Percentiles rank a stretch among this genome's conserved stretches.
These are phyloP conservation scores for Eurypyga helias DNA, from an alignment of 2,113 vertebrate genomes.

Conservation along the genomic window DNA sequence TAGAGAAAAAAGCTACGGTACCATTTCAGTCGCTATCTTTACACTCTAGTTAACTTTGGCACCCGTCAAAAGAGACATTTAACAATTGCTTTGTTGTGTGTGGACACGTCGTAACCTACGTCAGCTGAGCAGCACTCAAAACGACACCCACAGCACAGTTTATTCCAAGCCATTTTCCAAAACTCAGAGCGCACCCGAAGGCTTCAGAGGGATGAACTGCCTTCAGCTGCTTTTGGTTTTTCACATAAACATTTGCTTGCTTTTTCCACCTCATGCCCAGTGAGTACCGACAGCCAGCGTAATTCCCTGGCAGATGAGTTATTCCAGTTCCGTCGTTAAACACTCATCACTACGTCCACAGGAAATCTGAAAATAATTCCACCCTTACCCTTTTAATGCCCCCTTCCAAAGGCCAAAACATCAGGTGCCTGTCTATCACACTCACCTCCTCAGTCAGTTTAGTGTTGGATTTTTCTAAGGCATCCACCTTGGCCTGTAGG, in stretches of 20 bases:
- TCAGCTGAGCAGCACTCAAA: not conserved
- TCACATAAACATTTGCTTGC: too few relatives aligned
- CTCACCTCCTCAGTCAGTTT: conserved; percentile 95
- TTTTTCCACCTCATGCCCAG: not conserved
- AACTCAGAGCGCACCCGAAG: not conserved
- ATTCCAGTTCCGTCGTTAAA: not conserved
- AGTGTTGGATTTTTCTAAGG: conserved; percentile 97
- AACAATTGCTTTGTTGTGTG: not conserved
- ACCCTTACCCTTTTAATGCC: not conserved
- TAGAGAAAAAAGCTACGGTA: not conserved
- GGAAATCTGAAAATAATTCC: not conserved
- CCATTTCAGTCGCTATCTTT: not conserved
- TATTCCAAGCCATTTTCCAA: not conserved
- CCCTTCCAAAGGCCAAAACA: not conserved
- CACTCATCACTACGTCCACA: accelerated
- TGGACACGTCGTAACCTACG: not conserved
- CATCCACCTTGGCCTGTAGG: conserved; percentile 96
- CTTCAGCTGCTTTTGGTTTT: not conserved
- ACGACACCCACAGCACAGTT: accelerated
- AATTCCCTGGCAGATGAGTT: not conserved
- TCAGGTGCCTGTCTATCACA: not conserved
- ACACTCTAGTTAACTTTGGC: not conserved
- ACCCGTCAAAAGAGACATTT: not conserved
- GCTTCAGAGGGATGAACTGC: not conserved
- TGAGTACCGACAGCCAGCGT: not conserved